Conservation (phyloP, 2,113 vertebrate genomes). For the Hirundichthys speculiger region DNA sequence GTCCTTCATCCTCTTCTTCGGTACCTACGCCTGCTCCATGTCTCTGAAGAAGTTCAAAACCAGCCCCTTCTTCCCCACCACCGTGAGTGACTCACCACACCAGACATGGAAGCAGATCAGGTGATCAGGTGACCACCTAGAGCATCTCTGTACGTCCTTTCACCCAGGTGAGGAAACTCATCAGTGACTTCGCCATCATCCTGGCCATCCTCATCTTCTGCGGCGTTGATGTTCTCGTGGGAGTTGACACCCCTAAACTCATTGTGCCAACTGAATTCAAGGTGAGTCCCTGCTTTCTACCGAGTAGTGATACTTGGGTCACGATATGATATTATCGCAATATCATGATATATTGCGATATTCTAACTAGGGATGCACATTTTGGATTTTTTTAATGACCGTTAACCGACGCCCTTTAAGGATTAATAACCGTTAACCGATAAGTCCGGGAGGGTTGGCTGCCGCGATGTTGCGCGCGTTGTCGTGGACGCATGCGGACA, state of each 20-base stretch:
- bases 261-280: conserved; percentile 98
- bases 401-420: no score
- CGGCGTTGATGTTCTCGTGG: conserved; percentile 91
- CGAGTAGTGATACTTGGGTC: no score
- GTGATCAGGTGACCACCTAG: fast-evolving
- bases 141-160: conserved; percentile 8
- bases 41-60: conserved; percentile 97
- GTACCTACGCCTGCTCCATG: conserved; percentile 97
- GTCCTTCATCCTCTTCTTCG: conserved; percentile 98
- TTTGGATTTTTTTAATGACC: no score
- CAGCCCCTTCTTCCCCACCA: conserved; percentile 96
- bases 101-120: background rate
- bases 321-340: no score
- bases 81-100: conserved; percentile 79
- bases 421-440: no score
- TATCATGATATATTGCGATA: no score
- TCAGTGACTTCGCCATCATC: conserved; percentile 99
- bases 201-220: conserved; percentile 96
- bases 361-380: no score
- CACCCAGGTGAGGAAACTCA: conserved; percentile 92
- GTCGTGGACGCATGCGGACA: no score
- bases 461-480: no score
- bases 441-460: no score
- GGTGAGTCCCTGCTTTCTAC: conserved; percentile 73
- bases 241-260: conserved; percentile 96